phyloP scores from a whole-genome alignment of 2,797 vertebrate genomes.

The Lepus townsendii region DNA sequence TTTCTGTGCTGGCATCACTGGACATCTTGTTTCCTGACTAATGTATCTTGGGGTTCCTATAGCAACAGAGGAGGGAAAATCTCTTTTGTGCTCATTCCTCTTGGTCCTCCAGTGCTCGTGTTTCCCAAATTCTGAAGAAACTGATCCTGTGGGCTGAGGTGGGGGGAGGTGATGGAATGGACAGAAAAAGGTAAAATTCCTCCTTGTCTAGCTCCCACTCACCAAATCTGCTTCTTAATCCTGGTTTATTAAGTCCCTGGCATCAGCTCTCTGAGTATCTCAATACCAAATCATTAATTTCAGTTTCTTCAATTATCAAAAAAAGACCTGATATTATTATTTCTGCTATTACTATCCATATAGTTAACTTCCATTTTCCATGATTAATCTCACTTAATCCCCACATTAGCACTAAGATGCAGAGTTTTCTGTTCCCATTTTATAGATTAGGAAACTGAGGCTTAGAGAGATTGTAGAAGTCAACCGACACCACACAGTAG shows the following conservation, averaged over 20 bases:
- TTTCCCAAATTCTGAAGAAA: slow-evolving; percentile 2
- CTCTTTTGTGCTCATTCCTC: background rate
- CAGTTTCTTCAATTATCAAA: slow-evolving; percentile 2
- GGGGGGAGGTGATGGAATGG: background rate
- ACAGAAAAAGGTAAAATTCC: background rate
- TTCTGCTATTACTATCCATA: background rate
- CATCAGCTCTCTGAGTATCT: background rate
- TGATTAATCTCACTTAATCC: background rate
- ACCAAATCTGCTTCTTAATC: background rate
- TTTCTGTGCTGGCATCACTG: background rate
- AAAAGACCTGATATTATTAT: background rate
- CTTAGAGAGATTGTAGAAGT: background rate
- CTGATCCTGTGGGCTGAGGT: background rate
- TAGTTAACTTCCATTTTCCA: background rate
- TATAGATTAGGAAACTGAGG: slow-evolving; percentile 17
- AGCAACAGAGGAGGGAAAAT: background rate
- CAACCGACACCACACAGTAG: background rate
- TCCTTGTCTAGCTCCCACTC: background rate
- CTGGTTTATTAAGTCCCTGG: background rate
- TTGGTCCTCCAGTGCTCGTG: background rate
- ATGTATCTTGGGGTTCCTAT: background rate
- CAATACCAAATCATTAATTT: background rate
- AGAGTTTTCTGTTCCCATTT: background rate
- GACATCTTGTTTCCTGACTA: background rate
- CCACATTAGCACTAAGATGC: background rate